Percentiles rank a stretch among this genome's conserved stretches.
Evolutionary conservation across 2,113 vertebrate genomes (phyloP).

Genomic region (Solenodon paradoxus): DNA sequence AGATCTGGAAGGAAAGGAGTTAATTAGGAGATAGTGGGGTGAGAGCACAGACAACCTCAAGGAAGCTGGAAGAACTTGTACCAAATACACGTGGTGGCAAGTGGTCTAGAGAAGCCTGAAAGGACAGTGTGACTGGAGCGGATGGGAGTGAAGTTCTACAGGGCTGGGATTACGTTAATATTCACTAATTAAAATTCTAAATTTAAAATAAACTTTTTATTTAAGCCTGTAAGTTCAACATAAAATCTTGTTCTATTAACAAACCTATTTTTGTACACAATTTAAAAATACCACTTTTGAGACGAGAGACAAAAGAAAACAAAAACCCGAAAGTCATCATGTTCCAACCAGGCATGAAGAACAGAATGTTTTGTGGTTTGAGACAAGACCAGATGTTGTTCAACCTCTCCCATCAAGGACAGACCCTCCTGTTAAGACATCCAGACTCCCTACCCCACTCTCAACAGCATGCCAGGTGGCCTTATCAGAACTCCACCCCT

Average conservation of each 20-base stretch:
- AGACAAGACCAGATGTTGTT: too few species aligned
- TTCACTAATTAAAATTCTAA: conserved; percentile 6
- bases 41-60: background rate
- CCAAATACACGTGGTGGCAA: background rate
- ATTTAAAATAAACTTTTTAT: background rate
- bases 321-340: too few species aligned
- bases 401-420: too few species aligned
- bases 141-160: background rate
- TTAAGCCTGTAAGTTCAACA: conserved; percentile 10
- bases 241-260: conserved; percentile 1
- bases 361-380: too few species aligned
- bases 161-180: background rate
- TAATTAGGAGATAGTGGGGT: background rate
- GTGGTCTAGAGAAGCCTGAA: background rate
- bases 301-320: too few species aligned
- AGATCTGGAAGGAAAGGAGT: background rate
- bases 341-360: too few species aligned
- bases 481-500: too few species aligned
- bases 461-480: too few species aligned
- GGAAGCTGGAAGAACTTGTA: background rate
- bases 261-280: conserved; percentile 15
- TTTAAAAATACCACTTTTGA: background rate
- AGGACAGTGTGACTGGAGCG: background rate
- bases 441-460: too few species aligned
- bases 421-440: too few species aligned